phyloP scores from a whole-genome alignment of 2,113 vertebrate genomes.

The Rhadina sibilatrix region DNA sequence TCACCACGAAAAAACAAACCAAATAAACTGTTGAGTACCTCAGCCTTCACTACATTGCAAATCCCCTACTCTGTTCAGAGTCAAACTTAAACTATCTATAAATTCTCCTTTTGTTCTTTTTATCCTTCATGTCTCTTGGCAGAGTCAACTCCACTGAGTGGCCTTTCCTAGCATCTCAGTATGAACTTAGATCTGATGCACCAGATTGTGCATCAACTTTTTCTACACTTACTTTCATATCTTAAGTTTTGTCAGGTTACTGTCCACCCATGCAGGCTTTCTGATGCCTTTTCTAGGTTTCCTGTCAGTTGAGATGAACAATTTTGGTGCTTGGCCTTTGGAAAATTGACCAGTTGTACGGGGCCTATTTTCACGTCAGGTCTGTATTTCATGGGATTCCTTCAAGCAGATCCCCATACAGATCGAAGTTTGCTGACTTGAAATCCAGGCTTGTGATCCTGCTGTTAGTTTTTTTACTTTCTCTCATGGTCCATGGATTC shows the following conservation, averaged over 20 bases:
- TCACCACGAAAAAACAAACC: background rate
- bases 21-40: background rate
- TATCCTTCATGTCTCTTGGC: background rate
- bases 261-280: background rate
- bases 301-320: background rate
- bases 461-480: background rate
- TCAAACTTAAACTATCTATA: background rate
- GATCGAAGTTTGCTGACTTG: background rate
- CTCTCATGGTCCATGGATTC: background rate
- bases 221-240: background rate
- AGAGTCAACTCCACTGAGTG: background rate
- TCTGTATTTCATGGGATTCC: background rate
- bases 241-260: background rate
- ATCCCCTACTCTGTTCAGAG: background rate
- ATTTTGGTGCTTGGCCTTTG: background rate
- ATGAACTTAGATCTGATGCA: background rate
- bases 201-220: rapidly evolving
- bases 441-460: background rate
- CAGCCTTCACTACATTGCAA: background rate
- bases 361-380: background rate
- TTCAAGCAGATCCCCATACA: background rate
- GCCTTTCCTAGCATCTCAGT: background rate
- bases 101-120: background rate
- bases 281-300: background rate
- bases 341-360: background rate